phyloP scores from a whole-genome alignment of 2,797 vertebrate genomes.

The Malacoraja senta region DNA sequence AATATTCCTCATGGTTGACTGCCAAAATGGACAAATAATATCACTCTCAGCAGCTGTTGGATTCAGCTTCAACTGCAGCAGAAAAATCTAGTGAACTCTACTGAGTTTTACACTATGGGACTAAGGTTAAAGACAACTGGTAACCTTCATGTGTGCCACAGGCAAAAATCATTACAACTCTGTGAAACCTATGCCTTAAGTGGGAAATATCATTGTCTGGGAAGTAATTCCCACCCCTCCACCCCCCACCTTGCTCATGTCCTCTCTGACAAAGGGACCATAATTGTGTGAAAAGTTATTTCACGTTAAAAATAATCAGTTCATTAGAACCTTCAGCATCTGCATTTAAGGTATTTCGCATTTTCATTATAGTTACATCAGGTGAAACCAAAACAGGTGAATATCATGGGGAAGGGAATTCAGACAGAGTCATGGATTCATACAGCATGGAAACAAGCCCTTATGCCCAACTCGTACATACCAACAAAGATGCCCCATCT shows the following conservation, averaged over 20 bases:
- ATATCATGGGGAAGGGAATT: neutral
- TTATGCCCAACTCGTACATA: no score
- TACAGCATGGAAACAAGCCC: no score
- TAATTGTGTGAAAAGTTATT: neutral
- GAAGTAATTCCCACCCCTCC: neutral
- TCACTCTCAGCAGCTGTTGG: neutral
- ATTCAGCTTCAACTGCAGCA: neutral
- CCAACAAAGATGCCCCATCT: no score
- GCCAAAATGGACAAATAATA: neutral
- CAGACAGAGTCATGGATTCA: neutral
- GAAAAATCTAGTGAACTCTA: neutral
- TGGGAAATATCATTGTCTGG: neutral
- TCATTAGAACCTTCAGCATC: neutral
- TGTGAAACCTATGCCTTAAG: neutral
- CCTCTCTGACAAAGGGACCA: neutral
- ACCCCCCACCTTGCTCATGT: neutral
- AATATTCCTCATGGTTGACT: neutral
- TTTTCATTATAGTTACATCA: neutral
- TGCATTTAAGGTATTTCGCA: neutral
- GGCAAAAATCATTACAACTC: neutral
- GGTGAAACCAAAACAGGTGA: neutral
- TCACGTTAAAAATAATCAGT: neutral
- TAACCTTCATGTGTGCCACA: neutral
- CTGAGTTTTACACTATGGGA: neutral
- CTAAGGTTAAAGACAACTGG: neutral